Evolutionary conservation across 2,797 vertebrate species (phyloP).

Genomic region (Graptemys geographica): DNA sequence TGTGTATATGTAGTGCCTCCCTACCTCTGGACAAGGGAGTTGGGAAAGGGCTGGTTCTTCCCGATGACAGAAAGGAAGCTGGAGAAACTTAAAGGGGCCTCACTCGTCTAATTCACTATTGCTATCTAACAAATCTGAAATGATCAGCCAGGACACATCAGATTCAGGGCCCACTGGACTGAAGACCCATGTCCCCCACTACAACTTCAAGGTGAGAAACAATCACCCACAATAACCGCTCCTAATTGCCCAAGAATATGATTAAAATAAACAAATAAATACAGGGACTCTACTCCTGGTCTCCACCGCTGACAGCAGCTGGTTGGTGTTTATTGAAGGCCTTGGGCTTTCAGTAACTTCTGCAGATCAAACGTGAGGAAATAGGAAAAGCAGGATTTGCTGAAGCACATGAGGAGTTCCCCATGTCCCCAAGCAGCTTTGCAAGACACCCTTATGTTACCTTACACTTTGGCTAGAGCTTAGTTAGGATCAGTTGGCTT

Average conservation of each 20-base stretch:
- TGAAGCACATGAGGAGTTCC: neutral
- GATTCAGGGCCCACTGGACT: neutral
- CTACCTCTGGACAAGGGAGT: neutral
- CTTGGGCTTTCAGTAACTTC: neutral
- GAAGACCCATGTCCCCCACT: neutral
- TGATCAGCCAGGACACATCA: neutral
- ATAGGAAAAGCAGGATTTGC: neutral
- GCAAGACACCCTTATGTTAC: neutral
- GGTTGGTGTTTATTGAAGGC: neutral
- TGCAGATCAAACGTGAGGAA: neutral
- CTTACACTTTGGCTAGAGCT: neutral
- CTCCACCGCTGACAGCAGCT: neutral
- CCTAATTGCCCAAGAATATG: neutral
- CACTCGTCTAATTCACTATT: neutral
- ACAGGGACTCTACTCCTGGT: neutral
- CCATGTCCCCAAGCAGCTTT: neutral
- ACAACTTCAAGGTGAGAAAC: neutral
- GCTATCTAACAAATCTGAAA: neutral
- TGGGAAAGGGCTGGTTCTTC: neutral
- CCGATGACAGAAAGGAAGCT: neutral
- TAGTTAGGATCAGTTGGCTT: slow-evolving; percentile 8
- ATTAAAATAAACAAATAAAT: neutral
- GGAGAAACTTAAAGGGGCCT: neutral
- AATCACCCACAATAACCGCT: neutral
- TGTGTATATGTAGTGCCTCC: neutral